Evolutionary conservation across 2,888 invertebrate genomes (phyloP).

Genomic region (Spodoptera littoralis): DNA sequence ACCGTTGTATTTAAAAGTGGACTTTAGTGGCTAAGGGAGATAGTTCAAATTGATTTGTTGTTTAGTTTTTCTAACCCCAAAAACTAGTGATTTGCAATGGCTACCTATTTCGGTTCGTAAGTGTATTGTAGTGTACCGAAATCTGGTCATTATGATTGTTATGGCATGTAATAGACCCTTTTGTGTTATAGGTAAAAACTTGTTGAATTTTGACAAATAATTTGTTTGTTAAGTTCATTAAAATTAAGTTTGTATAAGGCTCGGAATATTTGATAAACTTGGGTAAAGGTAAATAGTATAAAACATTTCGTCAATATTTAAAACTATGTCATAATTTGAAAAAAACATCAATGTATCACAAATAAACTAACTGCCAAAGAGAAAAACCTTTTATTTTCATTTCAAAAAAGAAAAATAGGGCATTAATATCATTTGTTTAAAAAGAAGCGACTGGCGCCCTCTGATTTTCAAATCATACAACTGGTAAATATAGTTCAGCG

Average conservation of each 20-base stretch:
- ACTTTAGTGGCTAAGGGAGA: rapidly evolving
- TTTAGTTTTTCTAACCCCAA: conserved; percentile 24
- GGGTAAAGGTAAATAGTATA: no score
- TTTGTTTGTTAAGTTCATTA: no score
- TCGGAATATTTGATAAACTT: no score
- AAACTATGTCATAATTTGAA: no score
- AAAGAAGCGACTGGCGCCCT: conserved; percentile 10
- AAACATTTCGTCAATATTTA: no score
- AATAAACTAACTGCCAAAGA: no score
- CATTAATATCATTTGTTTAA: no score
- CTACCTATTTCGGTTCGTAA: conserved; percentile 59
- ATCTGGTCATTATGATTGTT: conserved; percentile 57
- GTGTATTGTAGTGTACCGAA: conserved; percentile 45
- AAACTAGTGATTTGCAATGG: conserved; percentile 46
- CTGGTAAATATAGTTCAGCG: background rate
- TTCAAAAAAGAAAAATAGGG: background rate
- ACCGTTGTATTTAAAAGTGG: conserved; percentile 4
- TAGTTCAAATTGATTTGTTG: conserved; percentile 2
- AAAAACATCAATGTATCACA: background rate
- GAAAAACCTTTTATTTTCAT: background rate
- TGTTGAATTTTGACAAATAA: background rate
- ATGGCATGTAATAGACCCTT: conserved; percentile 47
- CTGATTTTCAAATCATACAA: background rate
- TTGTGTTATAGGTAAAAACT: background rate
- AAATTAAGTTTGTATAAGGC: no score